A percentile compares a stretch with the other conserved stretches of the same genome.
Evolutionary conservation across 2,888 invertebrate species (phyloP).

Genomic region (Galerucella calmariensis): DNA sequence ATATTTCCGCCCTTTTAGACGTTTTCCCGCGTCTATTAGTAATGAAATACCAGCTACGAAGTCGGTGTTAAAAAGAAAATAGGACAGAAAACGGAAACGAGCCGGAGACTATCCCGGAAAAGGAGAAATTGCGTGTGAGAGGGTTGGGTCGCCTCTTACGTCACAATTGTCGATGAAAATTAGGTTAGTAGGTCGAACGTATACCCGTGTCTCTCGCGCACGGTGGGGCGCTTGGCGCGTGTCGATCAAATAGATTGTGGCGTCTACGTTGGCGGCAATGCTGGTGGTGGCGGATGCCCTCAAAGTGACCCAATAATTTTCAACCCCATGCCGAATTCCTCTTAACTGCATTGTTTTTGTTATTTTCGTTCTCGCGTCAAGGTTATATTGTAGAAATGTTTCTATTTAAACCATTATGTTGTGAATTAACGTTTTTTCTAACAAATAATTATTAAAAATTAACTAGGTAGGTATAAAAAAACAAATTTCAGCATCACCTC

Average conservation of each 20-base stretch:
- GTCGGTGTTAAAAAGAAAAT: slow-evolving; percentile 13
- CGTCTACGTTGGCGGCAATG: background rate
- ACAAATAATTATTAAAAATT: too few relatives aligned
- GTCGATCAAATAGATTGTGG: slow-evolving; percentile 3
- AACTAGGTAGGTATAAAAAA: too few relatives aligned
- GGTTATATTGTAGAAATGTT: background rate
- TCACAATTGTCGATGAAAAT: slow-evolving; percentile 36
- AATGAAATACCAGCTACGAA: slow-evolving; percentile 6
- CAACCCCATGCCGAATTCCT: background rate
- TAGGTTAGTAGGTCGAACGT: slow-evolving; percentile 44
- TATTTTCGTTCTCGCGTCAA: background rate
- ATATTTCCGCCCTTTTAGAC: background rate
- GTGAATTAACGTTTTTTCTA: too few relatives aligned
- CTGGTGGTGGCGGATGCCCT: background rate
- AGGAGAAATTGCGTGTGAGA: slow-evolving; percentile 42
- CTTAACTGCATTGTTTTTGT: background rate
- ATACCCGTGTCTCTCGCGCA: slow-evolving; percentile 22
- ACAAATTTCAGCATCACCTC: too few relatives aligned
- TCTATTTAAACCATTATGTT: too few relatives aligned
- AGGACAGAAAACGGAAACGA: slow-evolving; percentile 18
- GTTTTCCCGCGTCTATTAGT: background rate
- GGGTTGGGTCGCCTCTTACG: slow-evolving; percentile 42
- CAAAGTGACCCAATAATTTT: slow-evolving; percentile 4
- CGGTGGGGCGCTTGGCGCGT: slow-evolving; percentile 24
- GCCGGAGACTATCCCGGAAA: slow-evolving; percentile 36